Base-by-base conservation (phyloP, 1,140 invertebrate species). In the Bombyx mori region DNA sequence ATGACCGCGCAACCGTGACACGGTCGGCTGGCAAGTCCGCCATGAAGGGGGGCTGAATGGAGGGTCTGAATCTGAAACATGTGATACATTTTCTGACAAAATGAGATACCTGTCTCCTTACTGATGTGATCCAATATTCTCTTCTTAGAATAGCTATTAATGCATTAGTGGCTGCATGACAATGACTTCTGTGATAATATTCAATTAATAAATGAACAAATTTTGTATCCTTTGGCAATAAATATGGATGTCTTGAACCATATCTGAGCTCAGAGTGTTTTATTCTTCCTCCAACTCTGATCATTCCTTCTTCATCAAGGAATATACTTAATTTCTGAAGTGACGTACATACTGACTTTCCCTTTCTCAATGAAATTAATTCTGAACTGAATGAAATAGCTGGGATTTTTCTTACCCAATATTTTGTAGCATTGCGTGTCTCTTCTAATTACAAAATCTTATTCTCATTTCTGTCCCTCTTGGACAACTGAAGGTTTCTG, bases 61-160 rank as follows among this genome's bases (percentile, higher is more conserved):
- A 9, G 9, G 47, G 10, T 18, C 18, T 48, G 9, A 48, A 18
- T 48, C 18, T 48, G 18, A n/a, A 48, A 48, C 47, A 48, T n/a
- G 47, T 4, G 10, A 48, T 48, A 18, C 5, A 6, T 9, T 18
- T 9, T n/a, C 10, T 6, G 47, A 48, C 47, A n/a, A 48, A n/a
- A 18, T 9, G 10, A n/a, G 10, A 18, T n/a, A 48, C 18, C 18
- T 9, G 10, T 51, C 47, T 9, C 56, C 54, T 42, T 4, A 55
- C 50, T 57, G 57, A 59, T 22, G 54, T n/a, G 10, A 63, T 63
- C 62, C 62, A 63, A 57, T 57, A 63, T 18, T 52, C 47, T 42
- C 44, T 47, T 8, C 47, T 10, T 5, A 63, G 18, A 50, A 63
- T 60, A 42, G 57, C 54, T 9, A 50, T 47, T 18, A 63, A 48